Base-by-base conservation (phyloP, 2,113 vertebrate genomes). In the Cariama cristata region DNA sequence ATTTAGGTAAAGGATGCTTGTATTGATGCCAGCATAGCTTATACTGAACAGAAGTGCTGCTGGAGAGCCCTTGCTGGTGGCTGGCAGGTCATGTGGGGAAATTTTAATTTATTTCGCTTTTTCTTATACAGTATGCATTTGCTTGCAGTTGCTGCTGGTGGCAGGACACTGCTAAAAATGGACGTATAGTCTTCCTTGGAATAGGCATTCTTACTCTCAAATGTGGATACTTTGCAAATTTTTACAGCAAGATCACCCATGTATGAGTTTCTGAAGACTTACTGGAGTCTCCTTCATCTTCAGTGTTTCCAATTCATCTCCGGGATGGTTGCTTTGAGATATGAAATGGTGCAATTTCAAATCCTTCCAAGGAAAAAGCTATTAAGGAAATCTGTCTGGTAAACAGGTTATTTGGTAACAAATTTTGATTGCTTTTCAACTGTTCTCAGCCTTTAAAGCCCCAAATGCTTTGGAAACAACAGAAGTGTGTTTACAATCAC, bases 361-460 rank as follows among this genome's bases (percentile, higher is more conserved):
- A 90, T 88, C 33, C 44, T 90, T 95, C 71, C 85, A 82, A 90
- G 55, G 71, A 69, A 94, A 93, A 93, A 50, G 26, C 63, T 86
- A 63, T 90, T 90, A 93, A 94, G 42, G 79, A 86, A 77, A 86
- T 80, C 55, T 80, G 13, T 83, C 59, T 63, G 35, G 32, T 83
- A 94, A 96, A 90, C 8, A 55, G 83, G 32, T 8, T 88, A 50
- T 80, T 86, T 77, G 66, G 88, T 92, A 88, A 93, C 86, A 96
- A 83, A 86, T 76, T 97, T 86, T 94, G 88, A 90, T 85, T 97
- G 68, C 73, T 93, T 97, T 95, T 95, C 76, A 84, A 71, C 86
- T 35, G 55, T 66, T 90, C 50, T 52, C n/a, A 73, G 75, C 47
- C 27, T 83, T 94, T 76, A 71, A 74, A 93, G 42, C 35, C 30